A percentile compares a stretch with the other conserved stretches of the same genome.
Evolutionary conservation across 1,140 invertebrate species (phyloP).

Genomic region (Brachionus paranguensis): DNA sequence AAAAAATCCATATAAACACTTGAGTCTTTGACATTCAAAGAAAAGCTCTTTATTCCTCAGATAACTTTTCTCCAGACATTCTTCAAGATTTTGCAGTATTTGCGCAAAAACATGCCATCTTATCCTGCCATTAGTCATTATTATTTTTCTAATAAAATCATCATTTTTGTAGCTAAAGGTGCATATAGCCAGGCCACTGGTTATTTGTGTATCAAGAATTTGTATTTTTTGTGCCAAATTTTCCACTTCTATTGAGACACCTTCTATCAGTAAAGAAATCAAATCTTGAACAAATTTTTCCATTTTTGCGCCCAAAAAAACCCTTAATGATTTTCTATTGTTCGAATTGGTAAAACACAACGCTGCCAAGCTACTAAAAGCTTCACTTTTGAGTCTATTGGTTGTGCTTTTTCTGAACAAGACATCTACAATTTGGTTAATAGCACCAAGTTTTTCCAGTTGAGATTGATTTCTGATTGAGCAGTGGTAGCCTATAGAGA

Average conservation of each 20-base stretch:
- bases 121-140: background rate
- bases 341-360: background rate
- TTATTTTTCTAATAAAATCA: conserved; percentile 12
- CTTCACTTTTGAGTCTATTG: background rate
- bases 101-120: conserved; percentile 2
- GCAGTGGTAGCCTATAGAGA: background rate
- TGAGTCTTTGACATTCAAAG: conserved; percentile 2
- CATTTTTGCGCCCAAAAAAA: background rate
- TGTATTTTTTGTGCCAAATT: background rate
- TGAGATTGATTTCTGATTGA: background rate
- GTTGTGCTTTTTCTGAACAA: background rate
- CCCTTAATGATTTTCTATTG: background rate
- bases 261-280: background rate
- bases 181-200: background rate
- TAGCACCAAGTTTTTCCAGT: background rate
- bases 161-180: background rate
- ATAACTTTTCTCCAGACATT: background rate
- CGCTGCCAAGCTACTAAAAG: background rate
- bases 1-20: background rate
- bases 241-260: background rate
- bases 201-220: background rate
- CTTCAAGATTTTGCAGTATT: background rate
- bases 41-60: background rate
- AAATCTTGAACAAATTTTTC: background rate
- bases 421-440: background rate